Percentiles rank a stretch among this genome's conserved stretches.
Conservation (phyloP, 2,113 vertebrate genomes). For the Colinus virginianus region DNA sequence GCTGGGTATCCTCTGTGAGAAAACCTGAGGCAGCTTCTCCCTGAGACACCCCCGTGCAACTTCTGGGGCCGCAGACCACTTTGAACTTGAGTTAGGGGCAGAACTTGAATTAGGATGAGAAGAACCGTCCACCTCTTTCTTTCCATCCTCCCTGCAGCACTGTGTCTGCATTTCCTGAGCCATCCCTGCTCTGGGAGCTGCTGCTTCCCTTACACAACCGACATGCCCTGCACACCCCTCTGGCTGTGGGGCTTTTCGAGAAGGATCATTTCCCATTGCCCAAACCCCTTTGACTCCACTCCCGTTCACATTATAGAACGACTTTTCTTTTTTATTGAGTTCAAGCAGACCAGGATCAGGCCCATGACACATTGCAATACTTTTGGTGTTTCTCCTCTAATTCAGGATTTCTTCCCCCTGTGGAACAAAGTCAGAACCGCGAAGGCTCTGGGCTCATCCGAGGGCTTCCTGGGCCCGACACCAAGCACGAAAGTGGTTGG, state of each 20-base stretch:
- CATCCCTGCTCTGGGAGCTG: neutral
- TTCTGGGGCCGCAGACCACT: neutral
- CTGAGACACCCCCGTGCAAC: fast-evolving
- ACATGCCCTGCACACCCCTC: neutral
- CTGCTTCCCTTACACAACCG: neutral
- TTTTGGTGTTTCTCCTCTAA: neutral
- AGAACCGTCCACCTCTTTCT: neutral
- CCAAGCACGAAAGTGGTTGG: neutral
- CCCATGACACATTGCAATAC: fast-evolving
- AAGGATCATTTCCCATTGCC: neutral
- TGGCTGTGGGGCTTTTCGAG: neutral
- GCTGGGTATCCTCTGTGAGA: neutral
- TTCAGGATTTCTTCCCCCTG: neutral
- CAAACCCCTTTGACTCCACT: neutral
- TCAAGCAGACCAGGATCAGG: neutral
- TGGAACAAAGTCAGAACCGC: neutral
- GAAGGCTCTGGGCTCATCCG: neutral
- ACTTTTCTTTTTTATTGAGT: neutral
- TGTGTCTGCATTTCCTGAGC: neutral
- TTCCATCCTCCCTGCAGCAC: neutral
- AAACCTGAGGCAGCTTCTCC: neutral
- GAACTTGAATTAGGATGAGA: neutral
- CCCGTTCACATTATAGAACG: neutral
- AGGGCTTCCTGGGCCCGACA: neutral
- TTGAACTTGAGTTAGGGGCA: neutral